Conservation (phyloP, 2,797 vertebrate species). For the Adrianichthys oophorus region DNA sequence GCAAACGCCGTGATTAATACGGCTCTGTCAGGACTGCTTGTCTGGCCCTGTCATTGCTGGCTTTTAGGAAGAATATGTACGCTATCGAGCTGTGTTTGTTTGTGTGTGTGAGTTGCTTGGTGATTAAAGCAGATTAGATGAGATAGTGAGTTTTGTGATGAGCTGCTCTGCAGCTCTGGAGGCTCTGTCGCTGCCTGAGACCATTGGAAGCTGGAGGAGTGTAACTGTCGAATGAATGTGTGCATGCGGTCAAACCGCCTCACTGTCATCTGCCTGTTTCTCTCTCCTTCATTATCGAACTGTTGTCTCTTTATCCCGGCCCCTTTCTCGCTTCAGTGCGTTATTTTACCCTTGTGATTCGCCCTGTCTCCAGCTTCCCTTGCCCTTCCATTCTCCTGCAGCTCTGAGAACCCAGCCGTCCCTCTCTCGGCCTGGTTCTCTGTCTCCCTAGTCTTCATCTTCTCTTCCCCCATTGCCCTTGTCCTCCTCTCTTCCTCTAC, state of each 20-base stretch:
- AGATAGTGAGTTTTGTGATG: conserved; percentile 67
- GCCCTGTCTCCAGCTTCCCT: conserved; percentile 36
- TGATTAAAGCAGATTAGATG: conserved; percentile 70
- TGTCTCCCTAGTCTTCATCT: conserved; percentile 39
- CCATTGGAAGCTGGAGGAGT: conserved; percentile 65
- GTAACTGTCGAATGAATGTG: conserved; percentile 61
- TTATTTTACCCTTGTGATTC: conserved; percentile 54
- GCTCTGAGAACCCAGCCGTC: conserved; percentile 58
- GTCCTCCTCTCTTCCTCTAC: conserved; percentile 65
- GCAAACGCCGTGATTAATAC: conserved; percentile 66
- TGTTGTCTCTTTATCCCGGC: conserved; percentile 61
- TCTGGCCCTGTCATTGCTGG: conserved; percentile 43
- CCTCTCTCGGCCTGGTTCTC: conserved; percentile 44
- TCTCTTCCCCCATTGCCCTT: conserved; percentile 54
- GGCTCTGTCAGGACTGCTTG: conserved; percentile 56
- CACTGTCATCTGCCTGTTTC: conserved; percentile 65
- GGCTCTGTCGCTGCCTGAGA: conserved; percentile 58
- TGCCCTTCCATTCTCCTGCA: conserved; percentile 42
- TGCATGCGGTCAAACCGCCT: conserved; percentile 60
- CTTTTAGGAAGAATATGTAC: conserved; percentile 52
- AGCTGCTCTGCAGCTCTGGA: conserved; percentile 54
- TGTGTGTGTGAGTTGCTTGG: conserved; percentile 48
- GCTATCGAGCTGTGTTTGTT: conserved; percentile 44
- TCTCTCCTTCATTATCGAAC: conserved; percentile 65
- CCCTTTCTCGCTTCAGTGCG: conserved; percentile 54